Evolutionary conservation across 2,888 invertebrate genomes (phyloP).

Genomic region (Elaeidobius kamerunicus): DNA sequence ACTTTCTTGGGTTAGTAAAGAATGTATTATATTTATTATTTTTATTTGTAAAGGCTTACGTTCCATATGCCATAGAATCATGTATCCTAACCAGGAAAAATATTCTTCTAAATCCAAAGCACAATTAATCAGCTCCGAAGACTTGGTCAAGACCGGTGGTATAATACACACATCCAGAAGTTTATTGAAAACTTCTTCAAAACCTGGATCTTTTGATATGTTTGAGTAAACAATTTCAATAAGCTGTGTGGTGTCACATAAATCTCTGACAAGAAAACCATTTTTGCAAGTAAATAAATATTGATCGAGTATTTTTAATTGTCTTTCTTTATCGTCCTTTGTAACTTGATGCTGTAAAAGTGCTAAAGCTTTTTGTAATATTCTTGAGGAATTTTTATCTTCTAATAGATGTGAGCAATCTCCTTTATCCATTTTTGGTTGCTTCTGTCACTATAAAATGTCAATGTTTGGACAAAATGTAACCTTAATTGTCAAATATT

Average conservation of each 20-base stretch:
- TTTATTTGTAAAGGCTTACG: slow-evolving; percentile 6
- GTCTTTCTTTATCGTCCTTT: slow-evolving; percentile 29
- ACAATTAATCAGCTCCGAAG: slow-evolving; percentile 41
- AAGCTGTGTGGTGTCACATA: slow-evolving; percentile 42
- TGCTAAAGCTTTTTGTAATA: slow-evolving; percentile 27
- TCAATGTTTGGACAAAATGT: not conserved
- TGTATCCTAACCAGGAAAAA: slow-evolving; percentile 43
- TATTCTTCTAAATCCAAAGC: slow-evolving; percentile 41
- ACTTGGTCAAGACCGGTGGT: slow-evolving; percentile 42
- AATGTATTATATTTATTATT: slow-evolving; percentile 19
- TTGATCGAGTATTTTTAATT: slow-evolving; percentile 29
- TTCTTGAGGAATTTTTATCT: slow-evolving; percentile 22
- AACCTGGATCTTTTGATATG: slow-evolving; percentile 33
- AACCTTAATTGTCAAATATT: too few relatives aligned
- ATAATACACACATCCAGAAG: slow-evolving; percentile 42
- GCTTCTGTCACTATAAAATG: not conserved
- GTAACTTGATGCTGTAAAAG: slow-evolving; percentile 31
- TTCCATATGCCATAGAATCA: slow-evolving; percentile 33
- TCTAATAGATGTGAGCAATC: slow-evolving; percentile 14
- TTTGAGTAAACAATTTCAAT: slow-evolving; percentile 43
- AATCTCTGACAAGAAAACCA: slow-evolving; percentile 41
- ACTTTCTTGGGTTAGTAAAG: slow-evolving; percentile 18
- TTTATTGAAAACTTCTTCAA: slow-evolving; percentile 37
- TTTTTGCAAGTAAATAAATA: slow-evolving; percentile 25
- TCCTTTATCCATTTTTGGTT: slow-evolving; percentile 14